These are phyloP conservation scores for Lissonota sp. DNA, from an alignment of 2,888 invertebrate genomes.

Conservation along the genomic window DNA sequence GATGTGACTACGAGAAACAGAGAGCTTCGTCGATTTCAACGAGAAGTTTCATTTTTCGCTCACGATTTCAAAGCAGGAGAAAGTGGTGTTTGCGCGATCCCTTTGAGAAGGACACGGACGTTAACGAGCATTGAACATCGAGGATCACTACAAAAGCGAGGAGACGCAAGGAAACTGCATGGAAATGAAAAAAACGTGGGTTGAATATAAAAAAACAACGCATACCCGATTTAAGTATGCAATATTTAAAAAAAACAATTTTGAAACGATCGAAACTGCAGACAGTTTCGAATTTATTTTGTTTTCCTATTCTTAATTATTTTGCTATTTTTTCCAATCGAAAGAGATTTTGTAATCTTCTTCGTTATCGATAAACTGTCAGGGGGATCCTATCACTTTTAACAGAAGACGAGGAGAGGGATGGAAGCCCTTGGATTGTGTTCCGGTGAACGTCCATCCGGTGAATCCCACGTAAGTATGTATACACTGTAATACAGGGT, in stretches of 20 bases:
- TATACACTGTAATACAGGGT: not conserved
- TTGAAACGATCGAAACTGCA: not conserved
- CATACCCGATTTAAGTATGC: too few relatives aligned
- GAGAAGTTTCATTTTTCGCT: too few relatives aligned
- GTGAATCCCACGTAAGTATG: slow-evolving; percentile 31
- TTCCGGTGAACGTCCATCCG: slow-evolving; percentile 19
- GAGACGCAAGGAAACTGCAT: not conserved
- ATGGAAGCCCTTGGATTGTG: slow-evolving; percentile 19
- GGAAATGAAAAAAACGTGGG: too few relatives aligned
- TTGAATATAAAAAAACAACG: too few relatives aligned
- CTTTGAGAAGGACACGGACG: not conserved
- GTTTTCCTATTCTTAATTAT: not conserved
- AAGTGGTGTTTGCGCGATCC: not conserved
- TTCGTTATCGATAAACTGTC: slow-evolving; percentile 18
- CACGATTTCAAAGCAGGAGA: too few relatives aligned
- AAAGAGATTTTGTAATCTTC: not conserved
- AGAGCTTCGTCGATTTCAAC: too few relatives aligned
- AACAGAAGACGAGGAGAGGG: not conserved
- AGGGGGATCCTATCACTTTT: not conserved
- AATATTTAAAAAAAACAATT: not conserved
- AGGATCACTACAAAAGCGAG: not conserved
- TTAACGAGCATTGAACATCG: slow-evolving; percentile 29
- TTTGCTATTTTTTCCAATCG: not conserved
- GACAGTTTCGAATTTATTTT: too few relatives aligned
- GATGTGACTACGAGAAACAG: too few relatives aligned